Evolutionary conservation across 2,888 invertebrate species (phyloP).

Genomic region (Eupithecia centaureata): DNA sequence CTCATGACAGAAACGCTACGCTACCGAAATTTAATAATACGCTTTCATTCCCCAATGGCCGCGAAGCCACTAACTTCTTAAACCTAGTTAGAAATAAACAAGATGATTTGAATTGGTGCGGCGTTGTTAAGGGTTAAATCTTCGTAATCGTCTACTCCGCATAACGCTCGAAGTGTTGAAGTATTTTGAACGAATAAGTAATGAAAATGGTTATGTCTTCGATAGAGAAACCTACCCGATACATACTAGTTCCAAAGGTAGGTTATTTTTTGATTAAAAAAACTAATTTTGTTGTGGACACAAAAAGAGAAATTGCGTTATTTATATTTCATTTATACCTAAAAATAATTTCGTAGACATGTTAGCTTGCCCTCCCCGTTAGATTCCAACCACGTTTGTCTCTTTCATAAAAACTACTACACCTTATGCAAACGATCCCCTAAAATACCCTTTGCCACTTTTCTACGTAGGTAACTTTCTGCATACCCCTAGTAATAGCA

Average conservation of each 20-base stretch:
- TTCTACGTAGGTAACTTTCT: not conserved
- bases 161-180: not conserved
- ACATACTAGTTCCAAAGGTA: too few relatives aligned
- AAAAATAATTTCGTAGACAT: too few relatives aligned
- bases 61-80: conserved; percentile 68
- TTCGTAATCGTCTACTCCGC: not conserved
- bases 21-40: conserved; percentile 69
- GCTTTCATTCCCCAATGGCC: conserved; percentile 54
- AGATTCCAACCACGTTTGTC: not conserved
- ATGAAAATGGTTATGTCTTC: not conserved
- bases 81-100: conserved; percentile 41
- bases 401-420: not conserved
- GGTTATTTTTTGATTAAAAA: too few relatives aligned
- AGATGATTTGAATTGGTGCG: conserved; percentile 1
- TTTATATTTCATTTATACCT: too few relatives aligned
- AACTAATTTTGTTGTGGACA: too few relatives aligned
- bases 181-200: not conserved
- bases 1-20: conserved; percentile 13
- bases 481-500: conserved; percentile 11
- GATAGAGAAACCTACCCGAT: not conserved
- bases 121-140: not conserved
- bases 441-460: not conserved
- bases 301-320: too few relatives aligned
- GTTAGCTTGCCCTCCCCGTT: not conserved
- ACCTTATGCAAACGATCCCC: not conserved